Evolutionary conservation across 2,888 invertebrate genomes (phyloP), one percentile per base, ranked within the genome.

Genomic region (Lacanobia wlatinum): DNA sequence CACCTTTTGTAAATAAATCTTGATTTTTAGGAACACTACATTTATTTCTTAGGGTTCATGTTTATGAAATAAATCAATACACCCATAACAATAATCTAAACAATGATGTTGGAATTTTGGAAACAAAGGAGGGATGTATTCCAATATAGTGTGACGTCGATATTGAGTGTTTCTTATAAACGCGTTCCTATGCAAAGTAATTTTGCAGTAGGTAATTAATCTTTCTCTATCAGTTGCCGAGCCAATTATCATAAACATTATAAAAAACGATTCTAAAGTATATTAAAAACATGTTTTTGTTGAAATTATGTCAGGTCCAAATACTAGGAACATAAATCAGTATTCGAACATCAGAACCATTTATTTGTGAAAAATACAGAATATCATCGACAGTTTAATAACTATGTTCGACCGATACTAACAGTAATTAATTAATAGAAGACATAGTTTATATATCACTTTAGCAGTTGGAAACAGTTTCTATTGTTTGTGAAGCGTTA

Each of bases 401-500:
- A 38, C 56, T 46, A 65, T 50, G 53, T 68, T 58, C 40, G 3
- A 28, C 14, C 28, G 53, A 63, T 81, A 63, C 70, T 58, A 63
- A 53, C 60, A n/a, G n/a, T n/a, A 69, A 84, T 76, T 53, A 70
- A 81, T 65, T 56, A 48, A 43, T 38, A 18, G 48, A 58, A 66
- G 55, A 52, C 67, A 58, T 34, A 66, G 38, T 71, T 70, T 64
- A 75, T 76, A 62, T 58, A 73, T 72, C 9, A 52, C 46, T 70
- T 71, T 64, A 55, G 66, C 76, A 59, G 72, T 79, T 76, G n/a
- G 53, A 66, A 72, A 78, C 38, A 73, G 80, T 68, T 72, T 58
- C 82, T 75, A 84, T 87, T 86, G 85, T 86, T 74, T 67, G 55
- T 58, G 59, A 63, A 71, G 73, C 56, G n/a, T n/a, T n/a, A n/a